Evolutionary conservation across 2,113 vertebrate genomes (phyloP), one percentile per base, ranked within the genome.

Genomic region (Zosterops japonicus): DNA sequence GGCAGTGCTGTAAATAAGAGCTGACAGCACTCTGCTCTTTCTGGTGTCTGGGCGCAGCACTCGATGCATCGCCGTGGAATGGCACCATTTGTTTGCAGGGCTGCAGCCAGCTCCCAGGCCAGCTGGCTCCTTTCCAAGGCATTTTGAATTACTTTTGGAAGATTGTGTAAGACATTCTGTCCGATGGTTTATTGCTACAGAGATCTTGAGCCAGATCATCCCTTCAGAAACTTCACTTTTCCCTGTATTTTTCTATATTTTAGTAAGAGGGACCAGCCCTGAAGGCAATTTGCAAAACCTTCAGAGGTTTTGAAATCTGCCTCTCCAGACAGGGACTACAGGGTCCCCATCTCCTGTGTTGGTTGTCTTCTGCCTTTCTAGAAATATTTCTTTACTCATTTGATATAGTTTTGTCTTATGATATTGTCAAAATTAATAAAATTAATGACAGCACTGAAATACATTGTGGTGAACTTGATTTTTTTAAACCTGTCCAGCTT

Each of bases 111-210:
- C 47, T 95, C 50, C 79, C 82, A 63, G 55, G 47, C 68, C 90
- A 95, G 94, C 84, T 95, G 90, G 90, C 82, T 44, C 74, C 23
- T 44, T 52, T 88, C 90, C 94, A 94, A 50, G 44, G n/a, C 3
- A 41, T 56, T 75, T n/a, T 55, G 88, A 95, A 78, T 64, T 86
- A 44, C 68, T 86, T 67, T 70, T 88, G 85, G 71, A 92, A 91
- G 94, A 90, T 35, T 56, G 52, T 89, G 52, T 60, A 86, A 94
- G 90, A 75, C 64, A 35, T 70, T 67, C 59, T 68, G 39, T 81
- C 94, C 64, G 64, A 29, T 22, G 29, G 56, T 88, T 93, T 87
- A 89, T 88, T 92, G n/a, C 72, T 69, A 29, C 24, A 78, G 76
- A 89, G 64, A 83, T 75, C 56, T 56, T n/a, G 65, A 94, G 87